These are phyloP conservation scores for Hipposideros armiger DNA, from an alignment of 2,113 vertebrate genomes.

Conservation along the genomic window DNA sequence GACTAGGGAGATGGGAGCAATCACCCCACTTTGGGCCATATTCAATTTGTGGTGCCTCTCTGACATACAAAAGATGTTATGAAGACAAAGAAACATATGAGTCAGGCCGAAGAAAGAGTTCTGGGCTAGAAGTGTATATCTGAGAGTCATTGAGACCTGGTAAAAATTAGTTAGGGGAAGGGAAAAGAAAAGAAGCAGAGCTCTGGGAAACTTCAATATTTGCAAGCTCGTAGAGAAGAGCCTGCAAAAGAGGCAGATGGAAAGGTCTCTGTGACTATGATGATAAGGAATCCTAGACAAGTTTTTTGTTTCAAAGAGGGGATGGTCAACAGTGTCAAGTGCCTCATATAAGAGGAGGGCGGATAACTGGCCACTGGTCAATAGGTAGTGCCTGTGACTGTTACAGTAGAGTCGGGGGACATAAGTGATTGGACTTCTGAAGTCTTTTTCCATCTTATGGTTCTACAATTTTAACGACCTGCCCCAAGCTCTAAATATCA, in stretches of 20 bases:
- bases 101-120: neutral
- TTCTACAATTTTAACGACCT: neutral
- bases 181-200: neutral
- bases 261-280: neutral
- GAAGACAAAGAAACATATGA: neutral
- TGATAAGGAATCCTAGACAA: neutral
- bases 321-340: neutral
- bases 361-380: neutral
- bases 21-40: neutral
- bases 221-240: neutral
- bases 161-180: neutral
- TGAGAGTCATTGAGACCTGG: neutral
- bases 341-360: neutral
- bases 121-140: neutral
- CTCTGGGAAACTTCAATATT: neutral
- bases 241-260: neutral
- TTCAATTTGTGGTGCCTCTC: neutral
- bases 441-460: neutral
- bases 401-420: neutral
- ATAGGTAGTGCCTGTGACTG: neutral
- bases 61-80: neutral
- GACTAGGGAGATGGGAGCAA: rapidly evolving
- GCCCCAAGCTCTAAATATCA: neutral
- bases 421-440: neutral
- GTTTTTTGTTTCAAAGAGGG: neutral